Conservation (phyloP, 2,113 vertebrate species). For the Grammomys surdaster region DNA sequence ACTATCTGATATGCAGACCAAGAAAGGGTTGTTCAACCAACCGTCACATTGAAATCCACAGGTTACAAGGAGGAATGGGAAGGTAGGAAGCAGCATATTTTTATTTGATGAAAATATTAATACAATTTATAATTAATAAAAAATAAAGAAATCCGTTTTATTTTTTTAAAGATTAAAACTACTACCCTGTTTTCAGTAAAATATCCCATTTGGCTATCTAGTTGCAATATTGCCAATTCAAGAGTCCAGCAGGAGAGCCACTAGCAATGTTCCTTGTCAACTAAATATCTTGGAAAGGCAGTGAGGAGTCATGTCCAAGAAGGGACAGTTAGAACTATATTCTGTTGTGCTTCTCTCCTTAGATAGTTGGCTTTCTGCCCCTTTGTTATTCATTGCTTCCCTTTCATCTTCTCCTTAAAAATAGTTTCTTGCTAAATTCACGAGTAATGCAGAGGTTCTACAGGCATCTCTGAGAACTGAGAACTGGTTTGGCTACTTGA, state of each 20-base stretch:
- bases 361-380: neutral
- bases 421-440: neutral
- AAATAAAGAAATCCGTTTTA: neutral
- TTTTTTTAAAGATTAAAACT: neutral
- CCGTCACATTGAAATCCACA: neutral
- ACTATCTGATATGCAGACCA: neutral
- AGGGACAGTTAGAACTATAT: neutral
- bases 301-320: neutral
- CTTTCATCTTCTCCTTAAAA: neutral
- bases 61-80: neutral
- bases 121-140: neutral
- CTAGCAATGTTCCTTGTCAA: neutral
- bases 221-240: neutral
- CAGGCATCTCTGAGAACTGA: neutral
- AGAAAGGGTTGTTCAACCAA: neutral
- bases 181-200: neutral
- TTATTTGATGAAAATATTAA: neutral
- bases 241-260: neutral
- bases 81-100: neutral
- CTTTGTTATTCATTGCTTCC: neutral
- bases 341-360: neutral
- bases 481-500: neutral
- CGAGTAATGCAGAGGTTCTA: neutral
- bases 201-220: neutral
- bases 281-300: neutral